Conservation (phyloP, 2,888 invertebrate genomes). For the Epinotia nisella region DNA sequence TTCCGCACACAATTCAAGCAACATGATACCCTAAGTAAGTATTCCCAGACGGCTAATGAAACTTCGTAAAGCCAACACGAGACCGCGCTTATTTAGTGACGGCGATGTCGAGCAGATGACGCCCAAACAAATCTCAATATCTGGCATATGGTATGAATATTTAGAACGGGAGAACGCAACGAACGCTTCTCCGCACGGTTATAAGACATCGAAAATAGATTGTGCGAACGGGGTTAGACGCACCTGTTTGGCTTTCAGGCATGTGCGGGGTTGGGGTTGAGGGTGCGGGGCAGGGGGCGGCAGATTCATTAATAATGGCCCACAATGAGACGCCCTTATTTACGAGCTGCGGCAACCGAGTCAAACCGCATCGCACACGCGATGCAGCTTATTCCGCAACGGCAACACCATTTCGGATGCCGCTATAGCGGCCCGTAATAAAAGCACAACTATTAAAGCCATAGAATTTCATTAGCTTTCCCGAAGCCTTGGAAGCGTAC, state of each 20-base stretch:
- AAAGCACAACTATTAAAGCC: slow-evolving; percentile 45
- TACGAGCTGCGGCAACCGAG: slow-evolving; percentile 77
- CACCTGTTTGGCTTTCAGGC: slow-evolving; percentile 82
- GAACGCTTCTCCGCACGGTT: slow-evolving; percentile 79
- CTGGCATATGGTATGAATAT: slow-evolving; percentile 83
- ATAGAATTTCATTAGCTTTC: slow-evolving; percentile 36
- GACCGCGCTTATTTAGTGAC: slow-evolving; percentile 76
- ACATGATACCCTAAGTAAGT: slow-evolving; percentile 74
- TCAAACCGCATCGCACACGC: slow-evolving; percentile 68
- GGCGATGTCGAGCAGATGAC: slow-evolving; percentile 81
- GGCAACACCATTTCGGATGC: slow-evolving; percentile 42
- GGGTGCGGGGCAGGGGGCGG: slow-evolving; percentile 66
- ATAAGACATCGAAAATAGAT: slow-evolving; percentile 85
- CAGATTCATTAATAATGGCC: slow-evolving; percentile 83
- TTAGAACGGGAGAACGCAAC: slow-evolving; percentile 80
- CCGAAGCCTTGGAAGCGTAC: background rate
- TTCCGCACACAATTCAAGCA: slow-evolving; percentile 70
- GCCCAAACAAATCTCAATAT: slow-evolving; percentile 83
- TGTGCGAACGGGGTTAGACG: slow-evolving; percentile 84
- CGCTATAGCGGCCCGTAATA: slow-evolving; percentile 40
- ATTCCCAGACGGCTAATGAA: slow-evolving; percentile 78
- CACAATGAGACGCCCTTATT: slow-evolving; percentile 83
- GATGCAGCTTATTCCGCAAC: slow-evolving; percentile 50
- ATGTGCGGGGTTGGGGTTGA: slow-evolving; percentile 63
- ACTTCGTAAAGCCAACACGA: slow-evolving; percentile 75